Conservation (phyloP, 2,113 vertebrate species). For the Charina bottae region DNA sequence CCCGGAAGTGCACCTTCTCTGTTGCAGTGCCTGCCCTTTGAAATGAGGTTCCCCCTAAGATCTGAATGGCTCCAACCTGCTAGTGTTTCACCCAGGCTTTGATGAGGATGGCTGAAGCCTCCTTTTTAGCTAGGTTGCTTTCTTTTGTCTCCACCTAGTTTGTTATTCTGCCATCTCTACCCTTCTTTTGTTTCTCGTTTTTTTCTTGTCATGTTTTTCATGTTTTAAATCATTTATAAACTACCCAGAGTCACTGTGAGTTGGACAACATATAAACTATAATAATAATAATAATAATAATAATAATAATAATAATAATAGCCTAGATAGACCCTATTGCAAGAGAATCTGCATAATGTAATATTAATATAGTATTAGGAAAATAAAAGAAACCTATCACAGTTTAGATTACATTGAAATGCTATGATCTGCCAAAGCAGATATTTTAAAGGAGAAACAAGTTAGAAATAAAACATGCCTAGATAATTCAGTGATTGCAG, state of each 20-base stretch:
- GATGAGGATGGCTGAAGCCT: background rate
- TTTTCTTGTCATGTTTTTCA: background rate
- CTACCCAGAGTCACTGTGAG: background rate
- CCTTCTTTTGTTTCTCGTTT: background rate
- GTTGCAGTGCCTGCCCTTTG: background rate
- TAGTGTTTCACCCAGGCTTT: background rate
- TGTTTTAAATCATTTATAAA: background rate
- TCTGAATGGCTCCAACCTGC: background rate
- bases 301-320: background rate
- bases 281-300: background rate
- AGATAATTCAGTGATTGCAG: background rate
- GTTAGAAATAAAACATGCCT: background rate
- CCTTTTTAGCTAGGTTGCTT: background rate
- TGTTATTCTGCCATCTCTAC: background rate
- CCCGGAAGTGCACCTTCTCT: background rate
- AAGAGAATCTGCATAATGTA: background rate
- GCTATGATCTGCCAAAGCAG: background rate
- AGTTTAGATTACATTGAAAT: too few species aligned
- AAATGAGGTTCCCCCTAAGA: background rate
- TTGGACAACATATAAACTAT: background rate
- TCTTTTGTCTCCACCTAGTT: background rate
- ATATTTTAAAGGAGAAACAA: background rate
- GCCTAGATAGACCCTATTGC: background rate
- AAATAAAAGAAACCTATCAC: background rate
- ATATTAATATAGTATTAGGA: background rate